Percentiles rank a stretch among this genome's conserved stretches.
These are phyloP conservation scores for Martes martes DNA, from an alignment of 2,113 vertebrate species.

Conservation along the genomic window DNA sequence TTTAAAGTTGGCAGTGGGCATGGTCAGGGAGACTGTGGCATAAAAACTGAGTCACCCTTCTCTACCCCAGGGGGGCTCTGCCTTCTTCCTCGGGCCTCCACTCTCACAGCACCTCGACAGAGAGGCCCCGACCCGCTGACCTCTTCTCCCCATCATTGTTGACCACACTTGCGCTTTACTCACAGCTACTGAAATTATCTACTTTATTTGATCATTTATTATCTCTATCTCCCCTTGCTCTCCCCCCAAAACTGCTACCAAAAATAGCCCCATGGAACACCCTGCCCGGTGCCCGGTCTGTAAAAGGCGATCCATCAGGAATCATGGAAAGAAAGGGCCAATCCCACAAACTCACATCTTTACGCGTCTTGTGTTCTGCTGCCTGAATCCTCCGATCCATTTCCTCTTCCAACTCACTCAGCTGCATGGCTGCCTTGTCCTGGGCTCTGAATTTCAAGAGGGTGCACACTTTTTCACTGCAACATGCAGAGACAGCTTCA, in stretches of 20 bases:
- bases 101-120: background rate
- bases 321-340: accelerated
- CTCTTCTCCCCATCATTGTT: background rate
- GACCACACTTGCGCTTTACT: background rate
- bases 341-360: constrained; percentile 85
- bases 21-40: background rate
- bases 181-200: background rate
- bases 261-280: background rate
- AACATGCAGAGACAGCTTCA: background rate
- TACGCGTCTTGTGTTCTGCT: constrained; percentile 87
- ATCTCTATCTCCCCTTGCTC: background rate
- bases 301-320: background rate
- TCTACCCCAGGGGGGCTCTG: background rate
- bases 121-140: background rate
- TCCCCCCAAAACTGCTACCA: background rate
- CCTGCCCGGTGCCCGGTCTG: accelerated
- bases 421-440: constrained; percentile 93
- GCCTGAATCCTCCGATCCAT: constrained; percentile 96
- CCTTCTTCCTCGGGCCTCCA: background rate
- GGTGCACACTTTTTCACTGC: background rate
- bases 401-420: constrained; percentile 96
- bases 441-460: constrained; percentile 89
- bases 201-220: background rate
- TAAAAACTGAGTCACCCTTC: background rate
- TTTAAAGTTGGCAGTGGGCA: background rate